phyloP scores from a whole-genome alignment of 2,797 vertebrate genomes.

The Eupleurogrammus muticus region DNA sequence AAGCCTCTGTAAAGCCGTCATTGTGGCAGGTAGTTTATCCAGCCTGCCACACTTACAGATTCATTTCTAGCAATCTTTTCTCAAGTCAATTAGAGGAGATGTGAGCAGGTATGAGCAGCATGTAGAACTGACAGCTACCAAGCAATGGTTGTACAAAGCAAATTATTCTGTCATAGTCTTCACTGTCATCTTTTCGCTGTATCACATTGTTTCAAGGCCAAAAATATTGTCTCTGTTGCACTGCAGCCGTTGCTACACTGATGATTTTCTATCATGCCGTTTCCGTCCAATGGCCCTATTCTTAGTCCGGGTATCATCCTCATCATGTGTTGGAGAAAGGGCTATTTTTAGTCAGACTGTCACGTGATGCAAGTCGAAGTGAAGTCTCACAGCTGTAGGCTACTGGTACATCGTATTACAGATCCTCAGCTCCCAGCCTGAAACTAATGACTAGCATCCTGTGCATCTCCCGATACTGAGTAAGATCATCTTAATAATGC shows the following conservation, averaged over 20 bases:
- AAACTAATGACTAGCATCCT: conserved; percentile 14
- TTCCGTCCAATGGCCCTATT: conserved; percentile 65
- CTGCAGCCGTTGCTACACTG: conserved; percentile 33
- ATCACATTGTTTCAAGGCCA: conserved; percentile 39
- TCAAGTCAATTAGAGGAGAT: conserved; percentile 47
- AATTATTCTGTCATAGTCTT: conserved; percentile 49
- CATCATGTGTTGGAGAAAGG: conserved; percentile 56
- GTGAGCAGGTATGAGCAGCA: not conserved
- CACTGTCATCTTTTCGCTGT: not conserved
- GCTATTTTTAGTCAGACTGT: conserved; percentile 74
- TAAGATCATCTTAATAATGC: not conserved
- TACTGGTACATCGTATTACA: conserved; percentile 45
- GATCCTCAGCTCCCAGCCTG: conserved; percentile 35
- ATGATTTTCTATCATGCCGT: conserved; percentile 57
- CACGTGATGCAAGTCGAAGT: conserved; percentile 61
- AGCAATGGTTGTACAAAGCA: conserved; percentile 29
- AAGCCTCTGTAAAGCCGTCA: not conserved
- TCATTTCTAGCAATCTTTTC: conserved; percentile 28
- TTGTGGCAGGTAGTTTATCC: conserved; percentile 6
- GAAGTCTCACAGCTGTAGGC: conserved; percentile 66
- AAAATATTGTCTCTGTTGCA: conserved; percentile 26
- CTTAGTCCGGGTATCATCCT: conserved; percentile 68
- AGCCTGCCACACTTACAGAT: conserved; percentile 23
- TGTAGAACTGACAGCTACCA: conserved; percentile 43
- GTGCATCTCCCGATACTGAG: conserved; percentile 4